Evolutionary conservation across 2,113 vertebrate species (phyloP).

Genomic region (Ptilorrhoa leucosticta): DNA sequence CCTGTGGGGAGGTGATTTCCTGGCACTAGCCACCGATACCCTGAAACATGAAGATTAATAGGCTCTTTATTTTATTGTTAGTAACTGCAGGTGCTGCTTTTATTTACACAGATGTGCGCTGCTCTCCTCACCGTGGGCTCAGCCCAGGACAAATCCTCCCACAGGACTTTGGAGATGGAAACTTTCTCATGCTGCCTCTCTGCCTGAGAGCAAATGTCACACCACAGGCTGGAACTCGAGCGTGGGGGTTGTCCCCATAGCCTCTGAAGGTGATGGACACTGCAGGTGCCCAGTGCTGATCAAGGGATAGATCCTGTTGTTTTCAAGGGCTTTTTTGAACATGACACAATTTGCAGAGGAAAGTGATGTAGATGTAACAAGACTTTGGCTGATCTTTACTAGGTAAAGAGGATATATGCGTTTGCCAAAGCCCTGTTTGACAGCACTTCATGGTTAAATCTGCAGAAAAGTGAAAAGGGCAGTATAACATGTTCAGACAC

Average conservation of each 20-base stretch:
- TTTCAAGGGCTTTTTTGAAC: background rate
- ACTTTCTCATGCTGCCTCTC: background rate
- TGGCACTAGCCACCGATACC: background rate
- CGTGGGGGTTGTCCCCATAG: background rate
- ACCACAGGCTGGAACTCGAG: rapidly evolving
- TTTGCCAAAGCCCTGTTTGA: background rate
- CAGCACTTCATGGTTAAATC: background rate
- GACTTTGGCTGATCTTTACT: background rate
- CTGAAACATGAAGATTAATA: conserved; percentile 49
- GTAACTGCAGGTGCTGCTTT: conserved; percentile 38
- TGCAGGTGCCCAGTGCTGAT: background rate
- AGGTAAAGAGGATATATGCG: background rate
- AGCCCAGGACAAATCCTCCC: background rate
- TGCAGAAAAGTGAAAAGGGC: background rate
- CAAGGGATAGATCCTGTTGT: background rate
- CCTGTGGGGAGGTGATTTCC: background rate
- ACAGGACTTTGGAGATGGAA: background rate
- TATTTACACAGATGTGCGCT: conserved; percentile 18
- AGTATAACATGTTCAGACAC: background rate
- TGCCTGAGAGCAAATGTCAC: conserved; percentile 13
- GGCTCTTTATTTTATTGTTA: conserved; percentile 36
- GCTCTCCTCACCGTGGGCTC: background rate
- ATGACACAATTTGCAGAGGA: background rate
- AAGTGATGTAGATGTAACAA: background rate
- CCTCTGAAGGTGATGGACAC: background rate